Percentiles rank a stretch among this genome's conserved stretches.
Evolutionary conservation across 2,888 invertebrate species (phyloP).

Genomic region (Cynaeus angustus): DNA sequence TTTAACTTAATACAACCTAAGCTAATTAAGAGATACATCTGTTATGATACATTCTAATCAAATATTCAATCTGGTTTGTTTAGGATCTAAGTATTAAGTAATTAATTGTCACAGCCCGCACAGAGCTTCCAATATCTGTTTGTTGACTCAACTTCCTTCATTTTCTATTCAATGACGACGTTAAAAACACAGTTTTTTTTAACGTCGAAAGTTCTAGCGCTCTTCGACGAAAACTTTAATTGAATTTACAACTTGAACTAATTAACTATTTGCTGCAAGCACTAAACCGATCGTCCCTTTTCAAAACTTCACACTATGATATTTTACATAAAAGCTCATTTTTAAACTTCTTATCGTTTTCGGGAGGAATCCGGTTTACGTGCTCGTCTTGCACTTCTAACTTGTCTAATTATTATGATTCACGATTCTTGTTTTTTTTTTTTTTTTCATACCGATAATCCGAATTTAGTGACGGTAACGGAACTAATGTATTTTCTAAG

Average conservation of each 20-base stretch:
- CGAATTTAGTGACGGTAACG: neutral
- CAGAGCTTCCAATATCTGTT: neutral
- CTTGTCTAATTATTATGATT: slow-evolving; percentile 2
- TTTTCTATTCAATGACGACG: neutral
- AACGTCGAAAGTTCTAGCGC: neutral
- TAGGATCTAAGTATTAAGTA: neutral
- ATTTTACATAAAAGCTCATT: neutral
- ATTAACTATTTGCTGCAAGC: slow-evolving; percentile 7
- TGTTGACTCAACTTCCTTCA: neutral
- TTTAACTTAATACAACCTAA: neutral
- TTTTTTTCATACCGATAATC: neutral
- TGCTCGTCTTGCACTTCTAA: neutral
- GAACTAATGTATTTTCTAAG: slow-evolving; percentile 28
- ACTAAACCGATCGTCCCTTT: neutral
- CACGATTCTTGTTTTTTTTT: neutral
- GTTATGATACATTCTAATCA: neutral
- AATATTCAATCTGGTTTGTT: neutral
- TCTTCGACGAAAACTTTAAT: neutral
- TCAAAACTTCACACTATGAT: neutral
- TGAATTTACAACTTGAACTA: slow-evolving; percentile 6
- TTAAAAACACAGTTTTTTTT: neutral
- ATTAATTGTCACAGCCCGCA: neutral
- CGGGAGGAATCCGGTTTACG: neutral
- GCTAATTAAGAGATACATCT: neutral
- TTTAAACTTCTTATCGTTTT: neutral